These are phyloP conservation scores for Apis dorsata DNA, from an alignment of 1,140 invertebrate genomes.

Conservation along the genomic window DNA sequence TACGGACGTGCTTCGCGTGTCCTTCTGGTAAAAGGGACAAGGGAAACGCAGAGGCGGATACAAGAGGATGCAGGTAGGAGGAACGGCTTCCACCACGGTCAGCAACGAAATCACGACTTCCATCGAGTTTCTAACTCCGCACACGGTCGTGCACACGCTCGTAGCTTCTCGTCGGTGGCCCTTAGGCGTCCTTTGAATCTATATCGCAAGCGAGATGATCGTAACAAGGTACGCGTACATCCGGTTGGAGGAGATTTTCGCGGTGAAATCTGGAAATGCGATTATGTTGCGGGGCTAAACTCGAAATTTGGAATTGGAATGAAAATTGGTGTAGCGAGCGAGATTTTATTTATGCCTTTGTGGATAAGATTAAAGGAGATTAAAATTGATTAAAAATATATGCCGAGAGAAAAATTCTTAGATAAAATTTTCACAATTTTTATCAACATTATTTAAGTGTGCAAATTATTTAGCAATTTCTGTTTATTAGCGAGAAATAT, in stretches of 20 bases:
- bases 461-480: no score
- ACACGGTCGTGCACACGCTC: constrained; percentile 45
- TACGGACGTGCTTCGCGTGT: constrained; percentile 55
- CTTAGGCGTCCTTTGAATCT: constrained; percentile 26
- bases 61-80: background rate
- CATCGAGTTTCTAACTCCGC: constrained; percentile 54
- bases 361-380: no score
- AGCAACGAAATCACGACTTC: constrained; percentile 55
- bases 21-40: constrained; percentile 11
- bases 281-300: background rate
- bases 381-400: no score
- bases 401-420: no score
- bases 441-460: no score
- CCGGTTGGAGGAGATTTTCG: constrained; percentile 9
- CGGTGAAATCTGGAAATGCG: no score
- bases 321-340: no score
- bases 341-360: no score
- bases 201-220: constrained; percentile 39
- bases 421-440: no score
- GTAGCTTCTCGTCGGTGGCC: constrained; percentile 47
- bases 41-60: background rate
- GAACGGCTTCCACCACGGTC: constrained; percentile 13
- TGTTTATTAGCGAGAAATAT: no score
- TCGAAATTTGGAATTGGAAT: background rate
- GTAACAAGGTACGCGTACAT: constrained; percentile 17